These are phyloP conservation scores for Cyclophora punctaria DNA, from an alignment of 2,888 invertebrate species.

Conservation along the genomic window DNA sequence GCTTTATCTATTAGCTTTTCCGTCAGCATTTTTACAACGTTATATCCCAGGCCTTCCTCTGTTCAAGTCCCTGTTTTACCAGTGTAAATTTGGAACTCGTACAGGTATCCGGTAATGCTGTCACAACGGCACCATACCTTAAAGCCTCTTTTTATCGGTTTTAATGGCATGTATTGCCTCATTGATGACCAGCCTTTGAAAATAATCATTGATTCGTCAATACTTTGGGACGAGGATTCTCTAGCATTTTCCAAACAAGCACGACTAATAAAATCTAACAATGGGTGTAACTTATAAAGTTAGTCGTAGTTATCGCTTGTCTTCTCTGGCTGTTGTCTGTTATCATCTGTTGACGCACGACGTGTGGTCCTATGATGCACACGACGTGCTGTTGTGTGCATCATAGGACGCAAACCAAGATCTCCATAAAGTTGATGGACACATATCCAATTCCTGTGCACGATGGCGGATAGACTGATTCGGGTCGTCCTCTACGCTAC, in stretches of 20 bases:
- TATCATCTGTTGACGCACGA: too few species aligned
- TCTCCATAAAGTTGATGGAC: too few species aligned
- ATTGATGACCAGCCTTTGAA: conserved; percentile 15
- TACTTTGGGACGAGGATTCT: conserved; percentile 10
- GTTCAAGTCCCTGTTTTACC: conserved; percentile 12
- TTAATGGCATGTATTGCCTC: conserved; percentile 15
- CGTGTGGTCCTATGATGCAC: too few species aligned
- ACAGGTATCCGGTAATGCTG: conserved; percentile 10
- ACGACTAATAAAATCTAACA: conserved; percentile 8
- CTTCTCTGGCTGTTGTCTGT: conserved; percentile 5
- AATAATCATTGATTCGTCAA: conserved; percentile 13
- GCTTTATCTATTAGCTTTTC: conserved; percentile 7
- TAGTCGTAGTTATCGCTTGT: conserved; percentile 1
- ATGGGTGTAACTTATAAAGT: conserved; percentile 6
- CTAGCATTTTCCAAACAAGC: conserved; percentile 7
- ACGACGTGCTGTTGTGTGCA: too few species aligned
- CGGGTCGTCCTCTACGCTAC: too few species aligned
- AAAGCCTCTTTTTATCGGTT: conserved; percentile 13
- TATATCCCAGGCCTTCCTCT: conserved; percentile 21
- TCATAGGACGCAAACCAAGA: too few species aligned
- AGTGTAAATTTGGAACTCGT: conserved; percentile 9
- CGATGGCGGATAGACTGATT: too few species aligned
- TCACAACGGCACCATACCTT: conserved; percentile 12
- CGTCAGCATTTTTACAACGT: conserved; percentile 18
- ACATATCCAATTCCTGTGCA: too few species aligned